phyloP scores from a whole-genome alignment of 2,888 invertebrate species.

The Didymodactylos carnosus region DNA sequence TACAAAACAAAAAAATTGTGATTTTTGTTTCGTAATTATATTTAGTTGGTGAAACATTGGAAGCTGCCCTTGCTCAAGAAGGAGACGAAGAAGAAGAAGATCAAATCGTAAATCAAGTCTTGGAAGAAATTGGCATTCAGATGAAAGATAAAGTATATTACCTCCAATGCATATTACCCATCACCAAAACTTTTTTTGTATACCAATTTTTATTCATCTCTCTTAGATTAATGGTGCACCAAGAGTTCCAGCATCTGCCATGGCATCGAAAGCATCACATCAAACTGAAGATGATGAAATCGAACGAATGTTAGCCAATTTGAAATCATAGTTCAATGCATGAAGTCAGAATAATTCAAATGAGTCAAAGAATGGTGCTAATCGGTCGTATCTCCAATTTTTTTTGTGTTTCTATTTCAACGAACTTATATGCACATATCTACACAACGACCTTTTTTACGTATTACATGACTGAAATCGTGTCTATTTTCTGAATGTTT shows the following conservation, averaged over 20 bases:
- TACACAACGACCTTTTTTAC: too few relatives aligned
- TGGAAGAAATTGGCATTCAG: constrained; percentile 92
- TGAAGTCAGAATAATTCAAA: too few relatives aligned
- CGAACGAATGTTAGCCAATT: not conserved
- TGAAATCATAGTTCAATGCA: not conserved
- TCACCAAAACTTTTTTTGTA: too few relatives aligned
- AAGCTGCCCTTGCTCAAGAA: constrained; percentile 66
- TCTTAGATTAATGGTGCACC: not conserved
- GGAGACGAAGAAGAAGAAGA: constrained; percentile 74
- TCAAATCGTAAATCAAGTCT: constrained; percentile 62
- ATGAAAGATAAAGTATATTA: constrained; percentile 72
- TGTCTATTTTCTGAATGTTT: too few relatives aligned
- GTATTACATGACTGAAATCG: too few relatives aligned
- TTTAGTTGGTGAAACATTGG: constrained; percentile 66
- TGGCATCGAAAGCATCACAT: not conserved
- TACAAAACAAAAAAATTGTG: not conserved
- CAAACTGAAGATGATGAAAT: not conserved
- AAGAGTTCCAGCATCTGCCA: not conserved
- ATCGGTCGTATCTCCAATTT: too few relatives aligned
- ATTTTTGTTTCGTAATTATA: constrained; percentile 16
- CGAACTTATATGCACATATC: too few relatives aligned
- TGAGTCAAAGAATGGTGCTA: too few relatives aligned
- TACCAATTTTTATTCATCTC: not conserved
- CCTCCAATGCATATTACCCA: too few relatives aligned
- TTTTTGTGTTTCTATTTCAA: too few relatives aligned